Base-by-base conservation (phyloP, 2,113 vertebrate genomes). In the Euleptes europaea region DNA sequence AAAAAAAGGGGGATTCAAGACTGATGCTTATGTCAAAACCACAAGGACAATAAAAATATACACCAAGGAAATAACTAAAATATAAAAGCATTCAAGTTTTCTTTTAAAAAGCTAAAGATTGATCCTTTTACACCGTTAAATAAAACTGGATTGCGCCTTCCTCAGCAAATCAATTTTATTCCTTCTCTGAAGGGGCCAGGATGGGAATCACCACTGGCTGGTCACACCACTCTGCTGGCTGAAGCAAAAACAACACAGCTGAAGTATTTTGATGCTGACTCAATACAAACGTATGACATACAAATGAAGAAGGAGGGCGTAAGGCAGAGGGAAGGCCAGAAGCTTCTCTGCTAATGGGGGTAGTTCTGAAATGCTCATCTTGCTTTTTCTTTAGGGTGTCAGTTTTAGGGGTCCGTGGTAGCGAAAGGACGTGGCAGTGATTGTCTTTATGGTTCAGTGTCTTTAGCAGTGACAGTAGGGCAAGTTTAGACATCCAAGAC, bases 41-140 rank as follows among this genome's bases (percentile, higher is more conserved):
- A 97, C 96, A 96, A 96, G 97, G 97, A 97, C 97, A 98, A 96
- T 97, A 97, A 98, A 85, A 98, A 98, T 98, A 97, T 98, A 98
- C 98, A 98, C 96, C 96, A 91, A 96, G 95, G 96, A 97, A 97
- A 95, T 94, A 97, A 96, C 95, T 95, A 96, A 97, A 94, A 95
- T 92, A 94, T 86, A 96, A 97, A 97, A 97, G 97, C 97, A 98
- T 97, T 97, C 96, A 97, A 98, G 98, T 98, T 85, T 97, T 95
- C 92, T 94, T 96, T 91, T 93, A 96, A 93, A 95, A 95, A 97
- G 96, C 96, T 93, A 92, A 94, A 94, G 74, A 90, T 95, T 94
- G 96, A 98, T 97, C 95, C 95, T 97, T 97, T 96, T 94, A 97
- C 97, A 97, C 97, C 96, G 95, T 96, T 96, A 97, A 96, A 97